These are phyloP conservation scores for Cyclina sinensis DNA, from an alignment of 1,140 invertebrate species.

Conservation along the genomic window DNA sequence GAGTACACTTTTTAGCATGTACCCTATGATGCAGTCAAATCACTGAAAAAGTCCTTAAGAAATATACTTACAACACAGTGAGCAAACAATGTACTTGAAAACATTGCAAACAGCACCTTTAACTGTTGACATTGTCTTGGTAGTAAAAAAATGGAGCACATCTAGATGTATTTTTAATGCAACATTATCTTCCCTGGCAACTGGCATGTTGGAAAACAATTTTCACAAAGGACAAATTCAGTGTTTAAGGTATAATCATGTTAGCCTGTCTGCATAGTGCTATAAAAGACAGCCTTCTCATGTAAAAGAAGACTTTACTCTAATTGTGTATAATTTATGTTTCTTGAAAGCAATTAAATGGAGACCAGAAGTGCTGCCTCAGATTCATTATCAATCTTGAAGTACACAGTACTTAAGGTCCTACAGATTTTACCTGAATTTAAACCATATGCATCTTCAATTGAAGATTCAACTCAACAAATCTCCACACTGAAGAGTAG, in stretches of 20 bases:
- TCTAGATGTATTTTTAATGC: too few relatives aligned
- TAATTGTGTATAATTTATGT: conserved; percentile 47
- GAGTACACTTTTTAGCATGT: conserved; percentile 87
- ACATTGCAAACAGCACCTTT: too few relatives aligned
- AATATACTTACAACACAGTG: too few relatives aligned
- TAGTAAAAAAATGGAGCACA: too few relatives aligned
- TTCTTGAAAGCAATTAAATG: conserved; percentile 49
- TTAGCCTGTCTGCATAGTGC: conserved; percentile 6
- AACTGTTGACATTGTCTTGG: too few relatives aligned
- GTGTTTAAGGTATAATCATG: not conserved
- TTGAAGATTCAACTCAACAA: conserved; percentile 51
- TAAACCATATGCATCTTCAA: conserved; percentile 43
- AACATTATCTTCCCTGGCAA: too few relatives aligned
- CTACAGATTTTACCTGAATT: conserved; percentile 42
- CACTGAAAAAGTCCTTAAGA: not conserved
- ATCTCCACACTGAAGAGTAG: conserved; percentile 65
- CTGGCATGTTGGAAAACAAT: not conserved
- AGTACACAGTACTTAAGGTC: conserved; percentile 38
- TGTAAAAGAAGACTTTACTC: not conserved
- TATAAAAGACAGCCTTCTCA: not conserved
- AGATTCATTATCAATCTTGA: conserved; percentile 46
- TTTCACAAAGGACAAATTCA: not conserved
- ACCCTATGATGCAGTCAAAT: not conserved
- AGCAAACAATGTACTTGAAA: too few relatives aligned
- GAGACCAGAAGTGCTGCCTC: conserved; percentile 20